These are phyloP conservation scores for Cettia cetti DNA, from an alignment of 2,113 vertebrate species.

Conservation along the genomic window DNA sequence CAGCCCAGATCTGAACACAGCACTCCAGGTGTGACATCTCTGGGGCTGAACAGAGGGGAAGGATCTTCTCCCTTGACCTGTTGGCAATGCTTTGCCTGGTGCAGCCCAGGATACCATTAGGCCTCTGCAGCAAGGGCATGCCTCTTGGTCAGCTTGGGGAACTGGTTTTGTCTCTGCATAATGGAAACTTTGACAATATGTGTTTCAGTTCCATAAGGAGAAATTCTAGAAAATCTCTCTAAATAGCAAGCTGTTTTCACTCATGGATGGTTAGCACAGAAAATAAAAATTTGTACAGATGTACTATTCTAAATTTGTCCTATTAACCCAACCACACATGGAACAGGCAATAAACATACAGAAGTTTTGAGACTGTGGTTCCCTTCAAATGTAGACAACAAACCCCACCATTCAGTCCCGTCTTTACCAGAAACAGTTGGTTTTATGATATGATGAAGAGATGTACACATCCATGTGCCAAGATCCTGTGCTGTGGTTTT, in stretches of 20 bases:
- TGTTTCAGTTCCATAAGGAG: neutral
- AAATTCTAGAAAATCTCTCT: neutral
- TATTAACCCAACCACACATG: neutral
- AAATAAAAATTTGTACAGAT: neutral
- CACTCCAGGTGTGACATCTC: neutral
- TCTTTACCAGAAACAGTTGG: neutral
- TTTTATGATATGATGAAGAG: neutral
- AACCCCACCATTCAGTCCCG: neutral
- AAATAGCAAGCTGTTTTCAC: neutral
- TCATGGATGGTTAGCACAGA: neutral
- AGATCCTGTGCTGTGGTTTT: neutral
- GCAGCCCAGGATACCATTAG: neutral
- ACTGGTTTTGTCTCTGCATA: neutral
- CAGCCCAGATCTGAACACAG: neutral
- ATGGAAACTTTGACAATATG: neutral
- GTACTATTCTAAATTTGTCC: neutral
- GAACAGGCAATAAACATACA: neutral
- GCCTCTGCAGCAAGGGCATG: neutral
- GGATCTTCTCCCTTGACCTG: fast-evolving
- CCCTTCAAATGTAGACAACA: neutral
- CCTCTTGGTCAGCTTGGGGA: neutral
- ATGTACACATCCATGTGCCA: neutral
- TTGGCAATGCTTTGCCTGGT: neutral
- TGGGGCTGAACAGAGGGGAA: neutral
- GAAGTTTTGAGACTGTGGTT: neutral